Evolutionary conservation across 2,113 vertebrate genomes (phyloP).

Genomic region (Tangachromis dhanisi): DNA sequence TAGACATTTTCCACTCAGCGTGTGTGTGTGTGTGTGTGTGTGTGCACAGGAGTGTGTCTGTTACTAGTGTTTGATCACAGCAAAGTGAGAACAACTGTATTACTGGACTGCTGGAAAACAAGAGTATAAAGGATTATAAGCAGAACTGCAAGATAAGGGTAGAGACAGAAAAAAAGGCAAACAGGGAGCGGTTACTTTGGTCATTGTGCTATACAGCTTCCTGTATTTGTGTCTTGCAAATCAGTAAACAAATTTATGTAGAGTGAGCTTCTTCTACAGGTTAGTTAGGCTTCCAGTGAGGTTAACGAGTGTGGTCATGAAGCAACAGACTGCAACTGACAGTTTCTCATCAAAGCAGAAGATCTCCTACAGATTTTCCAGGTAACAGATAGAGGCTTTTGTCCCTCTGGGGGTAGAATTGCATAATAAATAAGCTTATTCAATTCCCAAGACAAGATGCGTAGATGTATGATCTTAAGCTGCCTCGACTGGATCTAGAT

Average conservation of each 20-base stretch:
- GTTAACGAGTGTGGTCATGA: background rate
- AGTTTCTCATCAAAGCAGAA: background rate
- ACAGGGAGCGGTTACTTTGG: background rate
- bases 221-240: background rate
- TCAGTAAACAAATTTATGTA: background rate
- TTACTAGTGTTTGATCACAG: conserved; percentile 49
- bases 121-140: background rate
- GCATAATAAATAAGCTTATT: background rate
- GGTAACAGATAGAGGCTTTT: background rate
- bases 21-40: background rate
- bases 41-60: background rate
- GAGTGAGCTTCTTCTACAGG: background rate
- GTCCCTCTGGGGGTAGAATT: background rate
- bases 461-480: rapidly evolving
- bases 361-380: background rate
- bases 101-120: background rate
- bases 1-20: background rate
- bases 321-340: background rate
- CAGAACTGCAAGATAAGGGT: background rate
- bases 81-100: conserved; percentile 65
- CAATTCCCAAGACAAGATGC: background rate
- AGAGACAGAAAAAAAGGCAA: background rate
- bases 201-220: background rate
- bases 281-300: background rate
- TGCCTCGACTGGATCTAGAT: background rate